These are phyloP conservation scores for Psittacula echo DNA, from an alignment of 2,797 vertebrate species.

Conservation along the genomic window DNA sequence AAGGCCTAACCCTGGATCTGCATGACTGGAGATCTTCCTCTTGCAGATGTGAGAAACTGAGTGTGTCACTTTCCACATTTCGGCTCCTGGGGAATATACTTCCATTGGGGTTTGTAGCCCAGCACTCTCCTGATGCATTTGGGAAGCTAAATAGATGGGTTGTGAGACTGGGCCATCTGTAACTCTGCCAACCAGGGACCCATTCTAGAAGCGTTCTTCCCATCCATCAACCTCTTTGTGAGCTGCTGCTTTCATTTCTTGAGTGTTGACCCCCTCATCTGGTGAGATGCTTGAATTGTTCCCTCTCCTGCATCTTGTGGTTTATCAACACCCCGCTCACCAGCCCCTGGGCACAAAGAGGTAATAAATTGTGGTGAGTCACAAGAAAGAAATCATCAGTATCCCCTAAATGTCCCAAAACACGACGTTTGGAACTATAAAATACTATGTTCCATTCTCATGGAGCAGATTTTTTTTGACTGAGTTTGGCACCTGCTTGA, in stretches of 20 bases:
- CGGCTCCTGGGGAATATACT: background rate
- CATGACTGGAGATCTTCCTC: background rate
- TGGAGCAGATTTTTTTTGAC: background rate
- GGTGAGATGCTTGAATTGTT: conserved; percentile 4
- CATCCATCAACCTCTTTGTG: background rate
- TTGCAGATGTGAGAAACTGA: background rate
- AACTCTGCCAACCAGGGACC: background rate
- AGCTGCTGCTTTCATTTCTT: conserved; percentile 19
- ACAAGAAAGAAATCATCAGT: background rate
- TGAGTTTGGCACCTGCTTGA: background rate
- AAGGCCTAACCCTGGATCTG: background rate
- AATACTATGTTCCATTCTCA: background rate
- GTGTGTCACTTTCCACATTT: background rate
- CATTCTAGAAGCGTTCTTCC: background rate
- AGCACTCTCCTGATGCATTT: background rate
- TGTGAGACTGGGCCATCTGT: background rate
- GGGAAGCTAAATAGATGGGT: background rate
- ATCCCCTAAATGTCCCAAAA: background rate
- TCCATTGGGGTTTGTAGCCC: background rate
- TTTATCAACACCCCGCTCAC: background rate
- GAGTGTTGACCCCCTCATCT: background rate
- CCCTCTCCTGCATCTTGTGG: background rate
- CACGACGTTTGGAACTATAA: background rate
- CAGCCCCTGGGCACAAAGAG: background rate
- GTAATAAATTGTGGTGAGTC: background rate